Conservation (phyloP, 2,797 vertebrate genomes). For the Stomatorhinus walkeri region DNA sequence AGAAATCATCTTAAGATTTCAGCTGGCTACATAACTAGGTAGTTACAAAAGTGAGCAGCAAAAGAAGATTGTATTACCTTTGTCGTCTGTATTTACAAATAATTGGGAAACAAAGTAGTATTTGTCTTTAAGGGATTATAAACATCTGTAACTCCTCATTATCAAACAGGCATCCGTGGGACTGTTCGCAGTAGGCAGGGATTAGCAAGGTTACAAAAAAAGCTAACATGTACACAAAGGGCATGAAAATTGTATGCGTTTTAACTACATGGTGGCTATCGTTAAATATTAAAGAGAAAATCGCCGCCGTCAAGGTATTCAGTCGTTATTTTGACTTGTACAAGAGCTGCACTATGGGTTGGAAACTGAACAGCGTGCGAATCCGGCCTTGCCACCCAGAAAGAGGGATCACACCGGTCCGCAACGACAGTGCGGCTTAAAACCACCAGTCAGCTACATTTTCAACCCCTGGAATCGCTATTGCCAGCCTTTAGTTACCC, state of each 20-base stretch:
- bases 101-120: not conserved
- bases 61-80: constrained; percentile 1
- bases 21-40: not conserved
- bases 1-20: not conserved
- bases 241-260: not conserved
- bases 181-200: not conserved
- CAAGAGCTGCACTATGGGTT: not conserved
- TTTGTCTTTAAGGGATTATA: not conserved
- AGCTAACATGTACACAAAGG: not conserved
- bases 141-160: not conserved
- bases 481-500: not conserved
- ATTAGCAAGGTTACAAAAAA: not conserved
- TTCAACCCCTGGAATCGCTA: not conserved
- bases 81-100: not conserved
- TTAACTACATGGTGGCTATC: not conserved
- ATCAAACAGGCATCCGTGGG: not conserved
- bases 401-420: not conserved
- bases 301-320: not conserved
- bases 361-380: not conserved
- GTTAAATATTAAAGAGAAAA: not conserved
- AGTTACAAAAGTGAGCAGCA: not conserved
- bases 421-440: not conserved
- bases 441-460: not conserved
- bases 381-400: not conserved
- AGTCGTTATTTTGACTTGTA: not conserved